These are phyloP conservation scores for Spea bombifrons DNA, from an alignment of 2,113 vertebrate genomes.

Conservation along the genomic window DNA sequence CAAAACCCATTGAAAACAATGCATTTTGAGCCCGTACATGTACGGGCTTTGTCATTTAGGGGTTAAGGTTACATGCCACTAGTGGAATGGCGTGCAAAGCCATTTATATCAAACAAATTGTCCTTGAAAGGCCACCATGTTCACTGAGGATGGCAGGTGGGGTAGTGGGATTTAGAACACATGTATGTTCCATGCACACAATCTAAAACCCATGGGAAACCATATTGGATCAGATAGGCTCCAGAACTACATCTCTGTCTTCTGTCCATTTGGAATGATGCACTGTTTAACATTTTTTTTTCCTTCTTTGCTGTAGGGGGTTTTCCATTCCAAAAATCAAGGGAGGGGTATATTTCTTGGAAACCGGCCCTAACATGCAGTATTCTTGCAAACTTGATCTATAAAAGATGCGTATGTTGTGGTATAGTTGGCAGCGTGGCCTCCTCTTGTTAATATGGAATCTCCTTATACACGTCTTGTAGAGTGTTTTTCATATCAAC, in stretches of 20 bases:
- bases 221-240: conserved; percentile 17
- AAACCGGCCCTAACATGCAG: conserved; percentile 2
- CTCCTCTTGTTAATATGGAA: no score
- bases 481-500: no score
- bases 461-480: no score
- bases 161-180: not conserved
- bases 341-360: not conserved
- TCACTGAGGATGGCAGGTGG: not conserved
- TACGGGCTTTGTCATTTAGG: no score
- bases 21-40: no score
- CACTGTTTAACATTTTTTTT: not conserved
- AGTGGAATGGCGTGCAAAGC: no score
- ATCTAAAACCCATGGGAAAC: conserved; percentile 16
- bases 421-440: not conserved
- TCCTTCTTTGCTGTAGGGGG: conserved; percentile 9
- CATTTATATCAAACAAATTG: no score
- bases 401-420: not conserved
- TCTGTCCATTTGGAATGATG: conserved; percentile 21
- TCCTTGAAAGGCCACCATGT: not conserved
- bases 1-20: no score
- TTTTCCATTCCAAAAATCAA: conserved; percentile 15
- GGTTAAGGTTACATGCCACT: no score
- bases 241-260: not conserved
- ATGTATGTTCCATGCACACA: not conserved
- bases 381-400: conserved; percentile 12